Evolutionary conservation across 1,140 invertebrate genomes (phyloP).

Genomic region (Physella acuta): DNA sequence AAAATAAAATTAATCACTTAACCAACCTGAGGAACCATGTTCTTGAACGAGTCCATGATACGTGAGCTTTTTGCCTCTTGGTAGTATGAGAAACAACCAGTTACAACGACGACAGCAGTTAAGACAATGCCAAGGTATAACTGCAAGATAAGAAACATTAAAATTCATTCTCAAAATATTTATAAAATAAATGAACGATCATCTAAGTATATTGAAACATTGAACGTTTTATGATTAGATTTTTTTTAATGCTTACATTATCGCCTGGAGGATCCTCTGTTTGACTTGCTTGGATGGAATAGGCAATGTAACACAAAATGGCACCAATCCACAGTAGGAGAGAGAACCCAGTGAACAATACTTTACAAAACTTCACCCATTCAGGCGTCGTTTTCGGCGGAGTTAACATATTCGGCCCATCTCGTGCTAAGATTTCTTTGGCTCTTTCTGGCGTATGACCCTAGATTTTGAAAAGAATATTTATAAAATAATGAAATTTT

Average conservation of each 20-base stretch:
- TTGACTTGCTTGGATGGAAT: conserved; percentile 79
- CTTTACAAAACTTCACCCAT: conserved; percentile 98
- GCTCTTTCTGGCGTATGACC: conserved; percentile 92
- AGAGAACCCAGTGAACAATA: conserved; percentile 95
- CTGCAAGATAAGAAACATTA: conserved; percentile 30
- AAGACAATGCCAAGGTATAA: conserved; percentile 64
- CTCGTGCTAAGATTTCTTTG: conserved; percentile 85
- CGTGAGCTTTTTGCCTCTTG: conserved; percentile 62
- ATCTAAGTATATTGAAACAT: background rate
- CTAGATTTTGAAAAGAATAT: background rate
- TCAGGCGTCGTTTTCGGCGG: conserved; percentile 94
- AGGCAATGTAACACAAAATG: conserved; percentile 94
- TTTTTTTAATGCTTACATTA: conserved; percentile 46
- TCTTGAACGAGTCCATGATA: conserved; percentile 64
- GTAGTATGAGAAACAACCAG: conserved; percentile 63
- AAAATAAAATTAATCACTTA: no score
- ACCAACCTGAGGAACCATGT: conserved; percentile 61
- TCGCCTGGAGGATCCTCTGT: conserved; percentile 53
- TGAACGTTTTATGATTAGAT: background rate
- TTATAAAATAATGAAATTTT: background rate
- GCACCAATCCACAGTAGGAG: conserved; percentile 95
- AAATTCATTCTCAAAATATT: background rate
- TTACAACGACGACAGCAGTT: conserved; percentile 61
- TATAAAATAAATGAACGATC: background rate
- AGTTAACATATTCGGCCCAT: conserved; percentile 91